phyloP scores from a whole-genome alignment of 2,888 invertebrate species.

The Mesoligia furuncula region DNA sequence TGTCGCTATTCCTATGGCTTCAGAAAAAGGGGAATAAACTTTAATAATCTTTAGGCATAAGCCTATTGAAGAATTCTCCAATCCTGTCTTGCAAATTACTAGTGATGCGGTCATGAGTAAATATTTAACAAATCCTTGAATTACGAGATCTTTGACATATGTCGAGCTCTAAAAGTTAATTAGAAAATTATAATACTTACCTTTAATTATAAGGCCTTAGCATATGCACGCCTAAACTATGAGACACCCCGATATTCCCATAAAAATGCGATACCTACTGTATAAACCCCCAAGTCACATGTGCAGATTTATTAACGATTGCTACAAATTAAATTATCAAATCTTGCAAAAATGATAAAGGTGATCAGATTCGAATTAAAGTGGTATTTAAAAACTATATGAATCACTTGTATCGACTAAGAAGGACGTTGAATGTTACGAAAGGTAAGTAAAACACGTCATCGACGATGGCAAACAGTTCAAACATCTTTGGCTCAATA shows the following conservation, averaged over 20 bases:
- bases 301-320: neutral
- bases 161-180: neutral
- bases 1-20: neutral
- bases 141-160: neutral
- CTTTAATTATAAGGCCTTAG: too few species aligned
- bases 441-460: neutral
- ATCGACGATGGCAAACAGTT: too few species aligned
- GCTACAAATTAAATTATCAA: constrained; percentile 1
- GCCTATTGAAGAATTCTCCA: neutral
- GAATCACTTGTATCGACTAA: too few species aligned
- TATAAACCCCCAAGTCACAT: neutral
- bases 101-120: neutral
- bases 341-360: constrained; percentile 21
- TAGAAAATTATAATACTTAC: neutral
- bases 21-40: neutral
- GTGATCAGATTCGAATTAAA: constrained; percentile 11
- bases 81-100: neutral
- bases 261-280: neutral
- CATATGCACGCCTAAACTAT: neutral
- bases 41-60: neutral
- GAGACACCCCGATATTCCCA: neutral
- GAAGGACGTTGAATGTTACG: neutral
- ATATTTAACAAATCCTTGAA: neutral
- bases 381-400: constrained; percentile 24
- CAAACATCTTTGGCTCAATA: too few species aligned